Evolutionary conservation across 2,113 vertebrate species (phyloP).

Genomic region (Notiomystis cincta): DNA sequence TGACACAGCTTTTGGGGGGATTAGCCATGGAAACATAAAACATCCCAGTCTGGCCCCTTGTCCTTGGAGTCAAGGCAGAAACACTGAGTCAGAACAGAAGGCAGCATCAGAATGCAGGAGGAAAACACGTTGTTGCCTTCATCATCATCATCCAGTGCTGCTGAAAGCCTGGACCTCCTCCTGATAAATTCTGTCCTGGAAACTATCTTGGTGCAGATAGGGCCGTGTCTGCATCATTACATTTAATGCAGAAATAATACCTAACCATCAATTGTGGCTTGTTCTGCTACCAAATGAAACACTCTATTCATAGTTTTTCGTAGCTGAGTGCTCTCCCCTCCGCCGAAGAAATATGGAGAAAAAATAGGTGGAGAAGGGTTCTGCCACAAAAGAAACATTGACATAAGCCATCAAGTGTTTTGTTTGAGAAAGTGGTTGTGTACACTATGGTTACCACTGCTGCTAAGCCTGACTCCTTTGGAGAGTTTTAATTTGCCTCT

Average conservation of each 20-base stretch:
- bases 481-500: conserved; percentile 21
- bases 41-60: background rate
- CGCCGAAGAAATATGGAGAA: background rate
- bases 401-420: conserved; percentile 25
- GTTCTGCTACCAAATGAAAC: conserved; percentile 30
- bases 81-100: background rate
- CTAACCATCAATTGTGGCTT: conserved; percentile 18
- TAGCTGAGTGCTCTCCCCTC: background rate
- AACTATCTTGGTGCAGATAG: conserved; percentile 32
- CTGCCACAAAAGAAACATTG: conserved; percentile 57
- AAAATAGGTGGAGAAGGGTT: conserved; percentile 51
- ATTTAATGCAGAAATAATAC: conserved; percentile 43
- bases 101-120: background rate
- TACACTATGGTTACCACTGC: background rate
- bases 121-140: background rate
- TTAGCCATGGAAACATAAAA: background rate
- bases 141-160: conserved; percentile 24
- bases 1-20: background rate
- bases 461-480: background rate
- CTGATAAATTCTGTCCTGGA: conserved; percentile 27
- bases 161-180: conserved; percentile 35
- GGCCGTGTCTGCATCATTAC: background rate
- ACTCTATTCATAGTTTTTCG: background rate
- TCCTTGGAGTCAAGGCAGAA: background rate
- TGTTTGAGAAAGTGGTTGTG: background rate